phyloP scores from a whole-genome alignment of 2,113 vertebrate genomes.

The Prolemur simus region DNA sequence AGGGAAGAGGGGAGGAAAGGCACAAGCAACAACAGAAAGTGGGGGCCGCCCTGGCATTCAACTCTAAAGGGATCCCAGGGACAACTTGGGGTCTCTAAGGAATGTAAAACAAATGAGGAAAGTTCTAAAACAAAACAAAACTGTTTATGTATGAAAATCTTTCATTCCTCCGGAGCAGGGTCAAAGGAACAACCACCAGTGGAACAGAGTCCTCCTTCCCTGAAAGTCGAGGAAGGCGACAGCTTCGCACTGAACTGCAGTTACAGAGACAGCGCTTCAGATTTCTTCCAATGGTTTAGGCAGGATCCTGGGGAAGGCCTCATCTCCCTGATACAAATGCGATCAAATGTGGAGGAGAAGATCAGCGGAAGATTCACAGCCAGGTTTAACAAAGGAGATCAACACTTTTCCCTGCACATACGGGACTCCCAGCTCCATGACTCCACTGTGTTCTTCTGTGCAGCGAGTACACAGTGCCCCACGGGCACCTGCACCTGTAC shows the following conservation, averaged over 20 bases:
- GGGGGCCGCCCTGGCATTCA: background rate
- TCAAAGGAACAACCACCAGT: background rate
- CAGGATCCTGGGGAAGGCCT: background rate
- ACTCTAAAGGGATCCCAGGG: background rate
- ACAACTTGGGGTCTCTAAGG: background rate
- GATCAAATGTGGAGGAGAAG: background rate
- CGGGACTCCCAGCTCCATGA: background rate
- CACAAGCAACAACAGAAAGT: accelerated
- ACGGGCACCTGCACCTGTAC: background rate
- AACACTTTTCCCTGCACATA: background rate
- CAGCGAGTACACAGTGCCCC: background rate
- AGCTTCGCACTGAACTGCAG: constrained; percentile 1
- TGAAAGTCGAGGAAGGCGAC: background rate
- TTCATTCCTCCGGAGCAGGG: background rate
- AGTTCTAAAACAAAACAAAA: background rate
- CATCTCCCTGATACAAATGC: background rate
- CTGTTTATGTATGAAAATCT: background rate
- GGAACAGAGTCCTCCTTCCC: background rate
- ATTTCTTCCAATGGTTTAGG: background rate
- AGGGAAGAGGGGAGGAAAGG: background rate
- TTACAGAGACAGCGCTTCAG: background rate
- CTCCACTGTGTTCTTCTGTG: background rate
- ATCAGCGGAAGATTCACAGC: background rate
- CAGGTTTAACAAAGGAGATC: background rate
- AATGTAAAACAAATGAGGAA: background rate